Evolutionary conservation across 2,113 vertebrate species (phyloP), one percentile per base, ranked within the genome.

Genomic region (Hippolais icterina): DNA sequence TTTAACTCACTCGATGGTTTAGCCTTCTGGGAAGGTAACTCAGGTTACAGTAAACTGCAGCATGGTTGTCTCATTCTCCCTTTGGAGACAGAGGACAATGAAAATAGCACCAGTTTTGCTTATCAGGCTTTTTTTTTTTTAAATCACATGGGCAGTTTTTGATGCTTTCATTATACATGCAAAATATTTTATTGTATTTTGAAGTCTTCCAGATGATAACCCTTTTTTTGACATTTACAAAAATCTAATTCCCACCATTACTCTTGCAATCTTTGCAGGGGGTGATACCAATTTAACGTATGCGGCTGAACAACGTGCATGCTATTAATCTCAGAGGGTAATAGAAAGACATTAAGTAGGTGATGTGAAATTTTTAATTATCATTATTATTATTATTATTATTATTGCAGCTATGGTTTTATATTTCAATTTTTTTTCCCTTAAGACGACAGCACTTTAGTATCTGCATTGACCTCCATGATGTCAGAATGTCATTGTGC

Each of bases 401-500:
- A 11, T 49, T 54, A 18, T n/a, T 79, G 28, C 84, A 87, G 78
- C 59, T 86, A 35, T 63, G 50, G 24, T 56, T 95, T 86, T 74
- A 39, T 86, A 77, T 83, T 86, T 76, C 61, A 50, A 19, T 80
- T 20, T 11, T 64, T 88, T 90, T 79, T 66, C 70, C 28, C 65
- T 84, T 80, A 72, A 90, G 90, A 70, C 15, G 12, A 84, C 74
- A 81, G 72, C 84, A 92, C 91, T 96, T 95, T 82, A 83, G 94
- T 82, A 94, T 95, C 97, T 97, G 97, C 97, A 87, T 97, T 98
- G 97, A 97, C 97, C 97, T 98, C 96, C 96, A 86, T 96, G 97
- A 98, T 97, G 97, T 98, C 98, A 97, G 96, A 97, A 96, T 97
- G 97, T 97, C 96, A 97, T 95, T 93, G 68, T 98, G 95, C 95